Percentiles rank a stretch among this genome's conserved stretches.
phyloP scores from a whole-genome alignment of 1,140 invertebrate species.

The Eurytemora carolleeae region DNA sequence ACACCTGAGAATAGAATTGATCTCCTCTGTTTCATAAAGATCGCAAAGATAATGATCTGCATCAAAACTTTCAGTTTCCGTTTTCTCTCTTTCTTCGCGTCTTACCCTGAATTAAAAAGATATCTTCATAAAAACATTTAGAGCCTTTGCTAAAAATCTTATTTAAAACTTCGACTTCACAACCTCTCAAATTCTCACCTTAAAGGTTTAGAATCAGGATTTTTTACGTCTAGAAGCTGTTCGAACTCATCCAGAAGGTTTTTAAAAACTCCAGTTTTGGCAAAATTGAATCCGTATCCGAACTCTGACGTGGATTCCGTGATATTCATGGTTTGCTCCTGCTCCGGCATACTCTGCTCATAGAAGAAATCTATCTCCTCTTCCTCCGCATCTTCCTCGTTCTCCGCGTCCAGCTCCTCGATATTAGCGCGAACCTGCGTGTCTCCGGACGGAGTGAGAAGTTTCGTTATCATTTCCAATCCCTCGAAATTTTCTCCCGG shows the following conservation, averaged over 20 bases:
- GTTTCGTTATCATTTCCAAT: not conserved
- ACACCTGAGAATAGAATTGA: not conserved
- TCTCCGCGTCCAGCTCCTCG: not conserved
- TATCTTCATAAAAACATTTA: too few relatives aligned
- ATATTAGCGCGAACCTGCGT: not conserved
- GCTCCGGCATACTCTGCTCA: not conserved
- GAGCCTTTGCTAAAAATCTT: too few relatives aligned
- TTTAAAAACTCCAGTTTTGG: not conserved
- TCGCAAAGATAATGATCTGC: not conserved
- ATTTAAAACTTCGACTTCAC: too few relatives aligned
- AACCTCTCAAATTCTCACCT: too few relatives aligned
- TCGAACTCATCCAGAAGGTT: not conserved
- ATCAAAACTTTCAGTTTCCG: not conserved
- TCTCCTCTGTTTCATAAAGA: not conserved
- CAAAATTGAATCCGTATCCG: slow-evolving; percentile 4
- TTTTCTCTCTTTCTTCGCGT: not conserved
- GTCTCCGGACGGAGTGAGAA: not conserved
- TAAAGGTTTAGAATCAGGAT: not conserved
- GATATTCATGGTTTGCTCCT: not conserved
- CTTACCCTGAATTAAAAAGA: not conserved
- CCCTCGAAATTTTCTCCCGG: not conserved
- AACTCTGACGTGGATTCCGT: not conserved
- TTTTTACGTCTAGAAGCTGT: slow-evolving; percentile 1
- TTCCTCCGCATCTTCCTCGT: not conserved
- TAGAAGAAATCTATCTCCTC: not conserved